Evolutionary conservation across 2,888 invertebrate genomes (phyloP).

Genomic region (Drosophila recens): DNA sequence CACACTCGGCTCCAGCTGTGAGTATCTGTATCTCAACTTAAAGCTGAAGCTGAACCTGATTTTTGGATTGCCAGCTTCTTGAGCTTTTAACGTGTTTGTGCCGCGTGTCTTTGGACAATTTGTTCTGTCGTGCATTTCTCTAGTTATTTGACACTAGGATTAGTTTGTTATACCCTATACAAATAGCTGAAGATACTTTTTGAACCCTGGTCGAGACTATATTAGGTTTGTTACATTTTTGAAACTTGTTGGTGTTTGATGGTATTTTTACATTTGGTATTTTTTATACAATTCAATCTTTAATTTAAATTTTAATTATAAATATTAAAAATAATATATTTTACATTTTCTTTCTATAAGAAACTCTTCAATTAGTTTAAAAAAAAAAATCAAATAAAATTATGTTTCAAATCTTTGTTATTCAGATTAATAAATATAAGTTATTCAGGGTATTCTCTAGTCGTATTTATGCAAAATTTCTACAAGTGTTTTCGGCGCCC

Average conservation of each 20-base stretch:
- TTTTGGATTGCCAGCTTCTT: slow-evolving; percentile 35
- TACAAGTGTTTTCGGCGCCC: slow-evolving; percentile 36
- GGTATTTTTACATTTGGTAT: neutral
- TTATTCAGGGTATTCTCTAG: neutral
- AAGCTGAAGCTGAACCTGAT: slow-evolving; percentile 55
- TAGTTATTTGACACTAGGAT: slow-evolving; percentile 51
- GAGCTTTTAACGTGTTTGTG: slow-evolving; percentile 49
- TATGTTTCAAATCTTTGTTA: no score
- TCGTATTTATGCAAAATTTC: slow-evolving; percentile 3
- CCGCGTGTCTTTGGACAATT: slow-evolving; percentile 71
- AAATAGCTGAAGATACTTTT: neutral
- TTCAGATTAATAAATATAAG: no score
- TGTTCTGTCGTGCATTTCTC: slow-evolving; percentile 67
- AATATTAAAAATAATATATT: no score
- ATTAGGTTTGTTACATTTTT: no score
- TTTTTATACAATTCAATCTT: neutral
- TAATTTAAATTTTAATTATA: neutral
- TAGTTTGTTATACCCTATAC: slow-evolving; percentile 14
- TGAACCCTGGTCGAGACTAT: neutral
- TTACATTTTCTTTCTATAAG: no score
- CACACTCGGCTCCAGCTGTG: slow-evolving; percentile 37
- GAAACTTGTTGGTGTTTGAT: no score
- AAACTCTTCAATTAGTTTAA: no score
- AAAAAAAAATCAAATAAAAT: no score
- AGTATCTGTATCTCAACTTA: slow-evolving; percentile 24